Base-by-base conservation (phyloP, 2,888 invertebrate genomes). In the Athrips mouffetella region DNA sequence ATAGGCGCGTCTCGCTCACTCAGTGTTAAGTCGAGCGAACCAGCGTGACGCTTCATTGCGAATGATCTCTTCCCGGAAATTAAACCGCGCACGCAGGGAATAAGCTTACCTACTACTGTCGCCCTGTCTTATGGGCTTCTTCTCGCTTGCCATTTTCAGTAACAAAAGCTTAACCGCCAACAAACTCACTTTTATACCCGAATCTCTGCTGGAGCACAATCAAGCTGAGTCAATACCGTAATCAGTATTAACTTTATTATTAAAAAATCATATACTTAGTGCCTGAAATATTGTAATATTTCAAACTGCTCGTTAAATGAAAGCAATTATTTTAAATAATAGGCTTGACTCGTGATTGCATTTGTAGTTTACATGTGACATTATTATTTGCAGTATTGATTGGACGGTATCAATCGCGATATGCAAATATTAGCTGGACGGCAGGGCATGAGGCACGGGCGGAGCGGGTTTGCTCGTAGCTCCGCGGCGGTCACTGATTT, bases 311-410 rank as follows among this genome's bases (percentile, higher is more conserved):
- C 29, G 18, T 42, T 42, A 11, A n/a, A 33, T 60, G 58, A 60
- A 60, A 50, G 55, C 58, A 58, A 62, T 65, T 60, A 62, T 64
- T 67, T 55, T 64, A 66, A 67, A 64, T 58, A 65, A 65, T 66
- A 65, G 45, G 40, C 11, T 25, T 40, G 25, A 25, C 21, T 30
- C 18, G n/a, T n/a, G 18, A 77, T 76, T 67, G 57, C 78, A 73
- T 83, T 80, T 76, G 79, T 73, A 73, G 73, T 73, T 77, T 79
- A 73, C 76, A 79, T 77, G 76, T 70, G 77, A 76, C 70, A 77
- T 78, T 80, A 82, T 80, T 86, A 86, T 88, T 88, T 88, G 83
- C 83, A 74, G 78, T 81, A 86, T 85, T 86, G 88, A 88, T 88
- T 87, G 84, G 78, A 71, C 76, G 67, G 80, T 80, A 86, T 87